phyloP scores from a whole-genome alignment of 2,888 invertebrate species.

The Aphodius granarius region DNA sequence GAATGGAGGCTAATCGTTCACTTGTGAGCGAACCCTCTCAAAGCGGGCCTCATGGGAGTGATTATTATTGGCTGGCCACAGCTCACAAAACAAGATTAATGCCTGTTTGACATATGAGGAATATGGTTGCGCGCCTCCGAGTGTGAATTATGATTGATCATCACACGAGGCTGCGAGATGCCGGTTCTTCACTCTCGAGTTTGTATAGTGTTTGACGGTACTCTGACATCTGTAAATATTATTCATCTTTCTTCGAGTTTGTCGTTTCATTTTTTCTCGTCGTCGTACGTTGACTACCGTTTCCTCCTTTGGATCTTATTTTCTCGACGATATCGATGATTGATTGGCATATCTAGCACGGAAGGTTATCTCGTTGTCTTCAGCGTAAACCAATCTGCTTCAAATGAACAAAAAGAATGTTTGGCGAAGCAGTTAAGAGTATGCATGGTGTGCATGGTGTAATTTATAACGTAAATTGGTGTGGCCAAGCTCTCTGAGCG shows the following conservation, averaged over 20 bases:
- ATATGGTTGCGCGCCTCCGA: conserved; percentile 17
- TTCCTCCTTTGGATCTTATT: not conserved
- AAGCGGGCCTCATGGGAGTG: conserved; percentile 21
- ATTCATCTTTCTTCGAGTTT: not conserved
- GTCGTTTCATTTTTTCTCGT: not conserved
- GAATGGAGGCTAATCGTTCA: conserved; percentile 28
- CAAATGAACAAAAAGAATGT: too few species aligned
- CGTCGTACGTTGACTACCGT: not conserved
- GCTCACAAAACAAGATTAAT: conserved; percentile 32
- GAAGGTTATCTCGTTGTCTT: not conserved
- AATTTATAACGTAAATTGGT: conserved; percentile 33
- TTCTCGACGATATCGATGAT: not conserved
- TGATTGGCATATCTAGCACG: not conserved
- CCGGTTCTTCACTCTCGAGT: conserved; percentile 12
- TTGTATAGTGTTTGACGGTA: conserved; percentile 21
- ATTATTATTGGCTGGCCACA: conserved; percentile 18
- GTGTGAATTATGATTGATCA: conserved; percentile 31
- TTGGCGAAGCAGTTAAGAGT: conserved; percentile 1
- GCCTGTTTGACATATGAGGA: conserved; percentile 27
- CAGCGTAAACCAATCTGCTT: too few species aligned
- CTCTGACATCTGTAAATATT: conserved; percentile 14
- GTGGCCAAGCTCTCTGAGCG: conserved; percentile 14
- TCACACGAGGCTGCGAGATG: not conserved
- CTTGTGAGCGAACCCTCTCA: conserved; percentile 19
- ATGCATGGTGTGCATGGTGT: conserved; percentile 14